Base-by-base conservation (phyloP, 92 coral and sea anemone species). In the Muricea muricata region DNA sequence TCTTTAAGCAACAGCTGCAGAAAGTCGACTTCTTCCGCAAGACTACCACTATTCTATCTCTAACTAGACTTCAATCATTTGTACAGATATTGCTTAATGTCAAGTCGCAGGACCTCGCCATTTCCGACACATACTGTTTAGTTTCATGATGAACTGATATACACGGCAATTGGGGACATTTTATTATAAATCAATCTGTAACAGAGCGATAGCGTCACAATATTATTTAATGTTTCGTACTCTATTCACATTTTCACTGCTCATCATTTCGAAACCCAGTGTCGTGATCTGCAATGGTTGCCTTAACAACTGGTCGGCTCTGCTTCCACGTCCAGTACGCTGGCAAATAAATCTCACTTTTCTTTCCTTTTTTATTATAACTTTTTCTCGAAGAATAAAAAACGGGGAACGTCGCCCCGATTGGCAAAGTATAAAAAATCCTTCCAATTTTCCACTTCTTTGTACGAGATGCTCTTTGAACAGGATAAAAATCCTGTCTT, bases 371-470 rank as follows among this genome's bases (percentile, higher is more conserved):
- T 10, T 63, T 63, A 3, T 2, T n/a, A n/a, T n/a, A 5, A 26
- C 35, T 20, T 63, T 39, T 63, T 39, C 37, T 63, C n/a, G 70
- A 29, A 13, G 70, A 28, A 18, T 63, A 63, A 28, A 28, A 63
- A 28, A 63, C 30, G 21, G 70, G 70, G 30, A 63, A 63, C 18
- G 70, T 63, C 37, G 70, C 70, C 35, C 70, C 70, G 12, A 63
- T 26, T 32, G 70, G 70, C 39, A 63, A 13, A 0, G 70, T 63
- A 32, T 63, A 63, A 63, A 63, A 63, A 26, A 63, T 63, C 21
- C 70, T 29, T 20, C 70, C 70, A 63, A 63, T 63, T 13, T 63
- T 63, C 70, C 70, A 63, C 18, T 63, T 63, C 37, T 63, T 52
- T 52, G 60, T 52, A 17, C 18, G 18, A 9, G 4, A 7, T 2